Conservation (phyloP, 2,888 invertebrate species). For the Pandemis heparana region DNA sequence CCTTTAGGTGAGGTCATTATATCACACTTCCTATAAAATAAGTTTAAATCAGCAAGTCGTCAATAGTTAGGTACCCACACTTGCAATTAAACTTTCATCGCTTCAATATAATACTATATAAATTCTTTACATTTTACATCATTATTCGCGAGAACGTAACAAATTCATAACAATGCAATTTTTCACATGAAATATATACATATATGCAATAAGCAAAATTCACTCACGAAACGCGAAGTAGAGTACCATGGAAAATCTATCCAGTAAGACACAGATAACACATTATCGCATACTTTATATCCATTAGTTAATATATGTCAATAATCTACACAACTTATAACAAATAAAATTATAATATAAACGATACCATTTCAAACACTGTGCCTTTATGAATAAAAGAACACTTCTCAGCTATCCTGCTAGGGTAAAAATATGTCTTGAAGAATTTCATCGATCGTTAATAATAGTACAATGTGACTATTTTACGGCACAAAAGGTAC, state of each 20-base stretch:
- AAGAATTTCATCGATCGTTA: not conserved
- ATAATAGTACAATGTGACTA: not conserved
- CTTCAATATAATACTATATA: no score
- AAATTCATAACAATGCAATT: not conserved
- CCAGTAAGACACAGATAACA: not conserved
- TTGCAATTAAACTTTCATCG: no score
- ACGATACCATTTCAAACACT: not conserved
- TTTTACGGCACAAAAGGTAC: not conserved
- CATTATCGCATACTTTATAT: constrained; percentile 31
- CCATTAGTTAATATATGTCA: constrained; percentile 19
- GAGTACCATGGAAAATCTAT: not conserved
- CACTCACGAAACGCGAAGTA: not conserved
- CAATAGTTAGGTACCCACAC: no score
- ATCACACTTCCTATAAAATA: no score
- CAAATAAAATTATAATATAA: constrained; percentile 19
- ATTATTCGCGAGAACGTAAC: not conserved
- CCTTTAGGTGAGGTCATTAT: not conserved
- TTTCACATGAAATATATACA: no score
- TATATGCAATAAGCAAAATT: not conserved
- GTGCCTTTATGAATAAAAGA: not conserved
- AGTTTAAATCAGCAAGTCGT: no score
- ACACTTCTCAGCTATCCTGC: not conserved
- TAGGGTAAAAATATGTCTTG: not conserved
- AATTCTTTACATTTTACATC: not conserved
- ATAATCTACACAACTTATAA: constrained; percentile 28